Percentiles rank a stretch among this genome's conserved stretches.
Evolutionary conservation across 2,888 invertebrate species (phyloP).

Genomic region (Chydorus sphaericus): DNA sequence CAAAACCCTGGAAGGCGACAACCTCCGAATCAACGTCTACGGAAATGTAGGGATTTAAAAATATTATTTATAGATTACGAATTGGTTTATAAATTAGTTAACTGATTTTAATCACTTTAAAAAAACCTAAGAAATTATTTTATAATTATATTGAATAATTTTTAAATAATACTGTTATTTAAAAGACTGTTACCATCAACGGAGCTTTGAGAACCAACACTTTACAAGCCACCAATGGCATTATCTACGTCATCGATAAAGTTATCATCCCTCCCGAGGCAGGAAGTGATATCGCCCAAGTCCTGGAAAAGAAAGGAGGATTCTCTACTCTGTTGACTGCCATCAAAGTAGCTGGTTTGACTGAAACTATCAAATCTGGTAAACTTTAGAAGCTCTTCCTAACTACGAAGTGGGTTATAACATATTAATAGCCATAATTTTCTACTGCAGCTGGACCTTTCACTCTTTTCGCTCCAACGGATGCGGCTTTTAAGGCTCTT

Average conservation of each 20-base stretch:
- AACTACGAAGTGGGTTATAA: background rate
- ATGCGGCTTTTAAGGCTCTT: slow-evolving; percentile 16
- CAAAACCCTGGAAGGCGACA: background rate
- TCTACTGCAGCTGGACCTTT: slow-evolving; percentile 15
- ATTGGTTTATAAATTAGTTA: no score
- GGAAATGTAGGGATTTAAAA: no score
- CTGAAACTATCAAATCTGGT: background rate
- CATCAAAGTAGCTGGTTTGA: background rate
- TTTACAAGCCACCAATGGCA: slow-evolving; percentile 15
- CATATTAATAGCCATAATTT: background rate
- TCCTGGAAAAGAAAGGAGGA: background rate
- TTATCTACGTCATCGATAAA: slow-evolving; percentile 18
- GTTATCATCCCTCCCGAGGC: slow-evolving; percentile 12
- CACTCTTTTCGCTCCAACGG: slow-evolving; percentile 18
- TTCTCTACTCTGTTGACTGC: slow-evolving; percentile 6
- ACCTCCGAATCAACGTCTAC: background rate
- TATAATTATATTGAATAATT: no score
- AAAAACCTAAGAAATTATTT: no score
- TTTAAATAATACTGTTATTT: no score
- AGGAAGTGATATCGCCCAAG: slow-evolving; percentile 7
- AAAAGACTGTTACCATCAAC: slow-evolving; percentile 1
- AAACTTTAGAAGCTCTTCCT: background rate
- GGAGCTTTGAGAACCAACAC: background rate
- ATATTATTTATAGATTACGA: no score
- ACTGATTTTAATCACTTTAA: no score